Percentiles rank a stretch among this genome's conserved stretches.
These are phyloP conservation scores for Leontopithecus rosalia DNA, from an alignment of 2,797 vertebrate species.

Conservation along the genomic window DNA sequence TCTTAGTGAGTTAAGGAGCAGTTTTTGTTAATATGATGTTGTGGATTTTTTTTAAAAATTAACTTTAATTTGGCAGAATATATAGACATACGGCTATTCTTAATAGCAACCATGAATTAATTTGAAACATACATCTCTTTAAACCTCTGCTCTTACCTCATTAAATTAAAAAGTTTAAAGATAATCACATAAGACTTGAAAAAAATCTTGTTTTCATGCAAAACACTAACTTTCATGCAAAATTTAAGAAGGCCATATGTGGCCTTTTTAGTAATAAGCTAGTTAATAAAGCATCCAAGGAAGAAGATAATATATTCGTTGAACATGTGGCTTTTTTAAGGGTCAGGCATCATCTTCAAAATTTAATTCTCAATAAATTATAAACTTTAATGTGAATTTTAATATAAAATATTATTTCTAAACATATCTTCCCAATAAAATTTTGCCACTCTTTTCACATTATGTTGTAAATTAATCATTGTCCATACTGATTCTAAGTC, in stretches of 20 bases:
- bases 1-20: constrained; percentile 6
- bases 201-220: neutral
- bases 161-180: constrained; percentile 68
- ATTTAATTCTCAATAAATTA: constrained; percentile 50
- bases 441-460: neutral
- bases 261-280: neutral
- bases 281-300: constrained; percentile 12
- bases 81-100: neutral
- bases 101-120: constrained; percentile 44
- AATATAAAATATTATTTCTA: constrained; percentile 18
- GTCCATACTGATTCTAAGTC: neutral
- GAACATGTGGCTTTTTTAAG: neutral
- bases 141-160: constrained; percentile 25
- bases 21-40: neutral
- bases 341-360: neutral
- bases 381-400: constrained; percentile 1
- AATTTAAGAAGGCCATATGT: neutral
- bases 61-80: neutral
- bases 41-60: neutral
- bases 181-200: neutral
- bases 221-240: constrained; percentile 43
- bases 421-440: constrained; percentile 36
- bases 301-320: neutral
- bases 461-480: constrained; percentile 47
- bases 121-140: constrained; percentile 42